Evolutionary conservation across 2,113 vertebrate genomes (phyloP), one percentile per base, ranked within the genome.

Genomic region (Corvus moneduloides): DNA sequence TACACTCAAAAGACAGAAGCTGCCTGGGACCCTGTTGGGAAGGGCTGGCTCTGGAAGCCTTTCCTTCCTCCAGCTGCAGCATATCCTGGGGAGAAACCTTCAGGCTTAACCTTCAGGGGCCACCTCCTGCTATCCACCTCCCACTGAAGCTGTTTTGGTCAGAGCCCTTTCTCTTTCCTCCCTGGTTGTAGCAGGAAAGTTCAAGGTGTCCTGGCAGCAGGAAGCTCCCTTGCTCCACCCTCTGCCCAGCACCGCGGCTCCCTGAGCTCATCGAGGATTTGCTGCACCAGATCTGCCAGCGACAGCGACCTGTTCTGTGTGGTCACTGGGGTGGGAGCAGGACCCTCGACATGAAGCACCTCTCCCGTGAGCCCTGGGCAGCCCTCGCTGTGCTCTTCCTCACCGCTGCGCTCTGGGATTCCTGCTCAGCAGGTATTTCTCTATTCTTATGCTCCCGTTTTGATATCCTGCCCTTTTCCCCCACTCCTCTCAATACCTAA

Each of bases 141-240:
- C 24, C 19, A 15, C 55, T 43, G 55, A 44, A 43, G 61, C 55
- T 80, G 67, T 24, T 91, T 59, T 23, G 54, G 58, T 79, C 44
- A 2, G 43, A 95, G 44, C 37, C 52, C n/a, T 92, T 78, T 78
- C 37, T 61, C 32, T 17, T 59, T 30, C 55, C 37, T 68, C 54
- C 27, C 73, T 4, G 18, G 49, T 8, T 55, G 49, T 35, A 35
- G 80, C 76, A 88, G 91, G 90, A 79, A 89, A 66, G 87, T 80
- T 93, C 94, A 89, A 77, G 93, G 90, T 77, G 84, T 89, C 83
- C 94, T 16, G 92, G 94, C 87, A 95, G 93, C 66, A 37, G 85
- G 49, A 52, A 94, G 76, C 78, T 83, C 52, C 87, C 93, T 97
- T 93, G 97, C 98, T 97, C 98, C 98, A 94, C 98, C 98, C 97